These are phyloP conservation scores for Austrolebias charrua DNA, from an alignment of 2,797 vertebrate species.

Conservation along the genomic window DNA sequence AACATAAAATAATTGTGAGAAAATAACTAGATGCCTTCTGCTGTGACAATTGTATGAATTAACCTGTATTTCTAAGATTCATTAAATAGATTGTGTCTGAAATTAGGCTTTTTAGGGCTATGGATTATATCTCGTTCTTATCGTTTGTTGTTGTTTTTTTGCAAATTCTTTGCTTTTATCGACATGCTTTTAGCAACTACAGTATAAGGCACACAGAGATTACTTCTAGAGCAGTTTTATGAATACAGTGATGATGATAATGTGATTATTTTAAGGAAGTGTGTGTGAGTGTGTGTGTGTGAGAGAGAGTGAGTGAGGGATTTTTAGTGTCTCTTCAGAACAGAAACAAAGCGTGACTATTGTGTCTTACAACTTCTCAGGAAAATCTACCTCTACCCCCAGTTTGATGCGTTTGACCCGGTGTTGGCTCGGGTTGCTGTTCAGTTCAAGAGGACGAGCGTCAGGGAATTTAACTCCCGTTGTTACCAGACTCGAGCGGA, in stretches of 20 bases:
- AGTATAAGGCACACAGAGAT: slow-evolving; percentile 66
- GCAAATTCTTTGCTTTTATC: slow-evolving; percentile 42
- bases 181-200: slow-evolving; percentile 60
- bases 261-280: slow-evolving; percentile 67
- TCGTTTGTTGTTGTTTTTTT: slow-evolving; percentile 31
- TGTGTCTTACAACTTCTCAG: slow-evolving; percentile 78
- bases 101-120: slow-evolving; percentile 65
- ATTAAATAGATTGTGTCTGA: slow-evolving; percentile 68
- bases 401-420: slow-evolving; percentile 73
- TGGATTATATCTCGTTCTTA: slow-evolving; percentile 67
- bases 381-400: slow-evolving; percentile 86
- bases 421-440: slow-evolving; percentile 70
- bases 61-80: slow-evolving; percentile 70
- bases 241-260: slow-evolving; percentile 49
- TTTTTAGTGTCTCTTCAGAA: slow-evolving; percentile 63
- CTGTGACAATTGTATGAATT: slow-evolving; percentile 80
- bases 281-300: slow-evolving; percentile 11
- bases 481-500: slow-evolving; percentile 6
- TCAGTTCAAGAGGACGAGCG: slow-evolving; percentile 25
- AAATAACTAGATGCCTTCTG: slow-evolving; percentile 79
- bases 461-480: slow-evolving; percentile 36
- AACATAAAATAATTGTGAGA: slow-evolving; percentile 38
- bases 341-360: slow-evolving; percentile 67
- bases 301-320: slow-evolving; percentile 13
- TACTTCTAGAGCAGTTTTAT: slow-evolving; percentile 66